Conservation (phyloP, 1,140 invertebrate genomes). For the Trachelipus rathkii region DNA sequence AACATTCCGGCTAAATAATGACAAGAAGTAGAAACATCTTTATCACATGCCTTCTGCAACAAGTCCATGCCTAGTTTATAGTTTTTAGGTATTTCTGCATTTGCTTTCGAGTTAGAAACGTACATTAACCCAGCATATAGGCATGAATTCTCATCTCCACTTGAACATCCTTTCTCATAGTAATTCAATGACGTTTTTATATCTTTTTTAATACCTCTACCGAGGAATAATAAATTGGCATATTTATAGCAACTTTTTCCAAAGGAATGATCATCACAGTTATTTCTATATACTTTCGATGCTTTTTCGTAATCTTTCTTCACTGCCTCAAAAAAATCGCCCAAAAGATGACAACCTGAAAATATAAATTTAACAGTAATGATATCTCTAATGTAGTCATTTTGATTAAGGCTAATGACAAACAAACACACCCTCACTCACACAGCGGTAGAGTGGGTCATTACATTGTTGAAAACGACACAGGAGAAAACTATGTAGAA, state of each 20-base stretch:
- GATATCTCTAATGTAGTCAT: neutral
- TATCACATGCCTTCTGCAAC: conserved; percentile 66
- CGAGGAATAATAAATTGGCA: conserved; percentile 61
- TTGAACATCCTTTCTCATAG: conserved; percentile 71
- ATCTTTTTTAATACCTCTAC: conserved; percentile 44
- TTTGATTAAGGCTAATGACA: too few relatives aligned
- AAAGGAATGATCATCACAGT: conserved; percentile 77
- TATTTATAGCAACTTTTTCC: conserved; percentile 79
- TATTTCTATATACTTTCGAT: conserved; percentile 69
- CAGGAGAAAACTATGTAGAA: too few relatives aligned
- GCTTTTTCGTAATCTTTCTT: conserved; percentile 74
- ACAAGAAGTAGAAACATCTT: conserved; percentile 66
- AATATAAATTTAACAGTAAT: conserved; percentile 31
- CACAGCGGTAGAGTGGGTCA: too few relatives aligned
- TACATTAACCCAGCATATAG: conserved; percentile 68
- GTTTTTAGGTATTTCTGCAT: conserved; percentile 42
- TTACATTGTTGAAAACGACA: too few relatives aligned
- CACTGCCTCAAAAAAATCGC: conserved; percentile 78
- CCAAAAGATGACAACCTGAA: conserved; percentile 85
- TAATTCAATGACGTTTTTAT: conserved; percentile 60
- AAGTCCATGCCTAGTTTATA: conserved; percentile 58
- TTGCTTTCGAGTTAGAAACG: conserved; percentile 50
- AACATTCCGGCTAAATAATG: conserved; percentile 73
- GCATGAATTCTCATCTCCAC: conserved; percentile 65
- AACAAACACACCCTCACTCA: too few relatives aligned